phyloP scores from a whole-genome alignment of 2,888 invertebrate species.

The Caenorhabditis wallacei region DNA sequence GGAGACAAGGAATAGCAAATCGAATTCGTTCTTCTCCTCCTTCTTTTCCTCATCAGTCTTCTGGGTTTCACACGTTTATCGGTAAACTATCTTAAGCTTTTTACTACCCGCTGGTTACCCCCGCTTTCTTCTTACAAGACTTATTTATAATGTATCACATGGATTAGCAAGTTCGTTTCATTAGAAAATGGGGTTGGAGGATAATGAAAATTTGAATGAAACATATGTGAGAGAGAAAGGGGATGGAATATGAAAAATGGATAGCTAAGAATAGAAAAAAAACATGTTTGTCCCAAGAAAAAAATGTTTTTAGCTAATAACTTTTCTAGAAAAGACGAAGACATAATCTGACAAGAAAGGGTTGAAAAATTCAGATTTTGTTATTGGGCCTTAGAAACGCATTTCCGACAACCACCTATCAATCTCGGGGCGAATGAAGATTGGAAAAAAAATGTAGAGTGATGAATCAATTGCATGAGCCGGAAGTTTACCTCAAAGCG shows the following conservation, averaged over 20 bases:
- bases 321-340: neutral
- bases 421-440: conserved; percentile 44
- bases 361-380: neutral
- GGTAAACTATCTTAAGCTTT: conserved; percentile 62
- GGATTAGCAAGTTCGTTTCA: conserved; percentile 62
- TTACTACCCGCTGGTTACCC: conserved; percentile 60
- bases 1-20: conserved; percentile 44
- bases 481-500: conserved; percentile 66
- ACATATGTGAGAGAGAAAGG: conserved; percentile 41
- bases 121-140: conserved; percentile 34
- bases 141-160: conserved; percentile 59
- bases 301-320: conserved; percentile 46
- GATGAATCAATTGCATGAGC: conserved; percentile 58
- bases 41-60: conserved; percentile 9
- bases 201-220: conserved; percentile 48
- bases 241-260: conserved; percentile 13
- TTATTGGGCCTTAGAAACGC: neutral
- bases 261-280: conserved; percentile 1
- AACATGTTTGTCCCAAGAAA: neutral
- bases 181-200: conserved; percentile 44
- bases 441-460: conserved; percentile 31
- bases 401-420: conserved; percentile 54
- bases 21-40: conserved; percentile 45
- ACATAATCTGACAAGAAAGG: neutral
- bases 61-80: conserved; percentile 59